These are phyloP conservation scores for Brotogeris chrysoptera DNA, from an alignment of 2,797 vertebrate genomes.

Conservation along the genomic window DNA sequence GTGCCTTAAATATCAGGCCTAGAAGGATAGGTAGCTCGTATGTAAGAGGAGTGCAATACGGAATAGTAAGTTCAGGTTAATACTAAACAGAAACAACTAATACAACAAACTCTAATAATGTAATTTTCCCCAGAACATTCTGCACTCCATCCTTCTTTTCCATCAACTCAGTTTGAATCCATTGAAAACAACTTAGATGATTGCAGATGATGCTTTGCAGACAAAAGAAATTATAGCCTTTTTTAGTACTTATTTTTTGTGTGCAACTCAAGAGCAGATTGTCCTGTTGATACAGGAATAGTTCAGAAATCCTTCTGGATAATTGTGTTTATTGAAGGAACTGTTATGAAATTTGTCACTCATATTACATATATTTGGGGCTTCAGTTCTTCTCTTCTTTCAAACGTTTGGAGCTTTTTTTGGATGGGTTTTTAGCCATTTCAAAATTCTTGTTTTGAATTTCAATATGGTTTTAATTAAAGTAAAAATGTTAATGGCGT, in stretches of 20 bases:
- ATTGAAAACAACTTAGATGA: neutral
- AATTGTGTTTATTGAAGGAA: neutral
- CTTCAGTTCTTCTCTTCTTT: neutral
- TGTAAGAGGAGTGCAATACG: neutral
- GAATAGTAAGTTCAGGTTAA: neutral
- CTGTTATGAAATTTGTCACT: neutral
- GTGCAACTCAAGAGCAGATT: neutral
- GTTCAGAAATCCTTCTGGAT: neutral
- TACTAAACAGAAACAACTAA: neutral
- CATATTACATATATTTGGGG: neutral
- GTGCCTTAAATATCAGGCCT: neutral
- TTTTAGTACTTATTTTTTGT: neutral
- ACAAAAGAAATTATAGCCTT: neutral
- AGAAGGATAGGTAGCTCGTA: neutral
- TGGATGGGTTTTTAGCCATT: neutral
- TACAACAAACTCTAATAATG: neutral
- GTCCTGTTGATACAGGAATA: neutral
- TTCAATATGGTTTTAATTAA: neutral
- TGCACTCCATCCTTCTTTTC: neutral
- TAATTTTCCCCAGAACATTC: neutral
- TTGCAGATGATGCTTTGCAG: neutral
- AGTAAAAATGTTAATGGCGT: neutral
- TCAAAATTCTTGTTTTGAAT: neutral
- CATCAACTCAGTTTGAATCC: neutral
- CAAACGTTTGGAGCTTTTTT: neutral